These are phyloP conservation scores for Unio delphinus DNA, from an alignment of 2,888 invertebrate genomes.

Conservation along the genomic window DNA sequence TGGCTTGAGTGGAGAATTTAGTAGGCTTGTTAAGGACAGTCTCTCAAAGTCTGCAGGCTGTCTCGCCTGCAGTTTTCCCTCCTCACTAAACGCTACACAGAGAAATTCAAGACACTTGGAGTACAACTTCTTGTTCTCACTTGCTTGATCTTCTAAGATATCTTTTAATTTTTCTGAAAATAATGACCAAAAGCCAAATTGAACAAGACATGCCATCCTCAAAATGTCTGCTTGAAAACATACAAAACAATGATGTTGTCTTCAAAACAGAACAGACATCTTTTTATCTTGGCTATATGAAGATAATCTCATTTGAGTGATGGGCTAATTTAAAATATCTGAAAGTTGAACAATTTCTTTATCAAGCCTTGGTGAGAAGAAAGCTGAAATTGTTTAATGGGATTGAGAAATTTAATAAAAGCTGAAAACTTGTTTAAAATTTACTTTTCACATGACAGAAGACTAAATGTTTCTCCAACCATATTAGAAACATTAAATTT, in stretches of 20 bases:
- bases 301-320: too few species aligned
- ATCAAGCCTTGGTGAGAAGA: too few species aligned
- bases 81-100: conserved; percentile 50
- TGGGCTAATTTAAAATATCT: too few species aligned
- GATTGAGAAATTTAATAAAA: too few species aligned
- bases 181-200: neutral
- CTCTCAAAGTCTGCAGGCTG: conserved; percentile 21
- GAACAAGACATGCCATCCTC: neutral
- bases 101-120: conserved; percentile 49
- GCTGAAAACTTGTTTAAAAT: too few species aligned
- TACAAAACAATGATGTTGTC: neutral
- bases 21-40: conserved; percentile 38
- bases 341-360: too few species aligned
- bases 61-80: conserved; percentile 42
- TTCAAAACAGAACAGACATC: too few species aligned
- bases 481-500: too few species aligned
- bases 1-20: conserved; percentile 34
- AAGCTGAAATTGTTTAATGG: too few species aligned
- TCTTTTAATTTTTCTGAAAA: conserved; percentile 39
- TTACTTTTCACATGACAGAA: too few species aligned
- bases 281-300: too few species aligned
- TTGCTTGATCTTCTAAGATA: conserved; percentile 34
- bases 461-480: too few species aligned
- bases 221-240: neutral
- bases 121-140: conserved; percentile 33